A percentile compares a stretch with the other conserved stretches of the same genome.
These are phyloP conservation scores for Corythornis madagascariensis DNA, from an alignment of 2,113 vertebrate species.

Conservation along the genomic window DNA sequence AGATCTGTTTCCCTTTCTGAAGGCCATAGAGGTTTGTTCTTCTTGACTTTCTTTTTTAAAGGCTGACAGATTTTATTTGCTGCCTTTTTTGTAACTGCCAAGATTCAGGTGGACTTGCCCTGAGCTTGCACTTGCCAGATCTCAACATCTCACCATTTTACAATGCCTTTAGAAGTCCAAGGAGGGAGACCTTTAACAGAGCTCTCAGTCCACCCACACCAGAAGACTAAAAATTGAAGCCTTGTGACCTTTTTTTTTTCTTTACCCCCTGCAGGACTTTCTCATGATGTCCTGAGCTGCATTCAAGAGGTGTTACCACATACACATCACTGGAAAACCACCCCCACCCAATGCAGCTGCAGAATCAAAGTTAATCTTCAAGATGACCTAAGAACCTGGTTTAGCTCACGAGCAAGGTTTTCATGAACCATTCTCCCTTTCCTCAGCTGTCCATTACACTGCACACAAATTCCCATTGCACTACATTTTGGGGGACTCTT, in stretches of 20 bases:
- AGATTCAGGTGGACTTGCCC: neutral
- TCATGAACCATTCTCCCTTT: neutral
- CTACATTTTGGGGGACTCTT: neutral
- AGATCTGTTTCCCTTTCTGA: neutral
- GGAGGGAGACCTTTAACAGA: neutral
- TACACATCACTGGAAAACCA: neutral
- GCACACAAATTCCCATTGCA: neutral
- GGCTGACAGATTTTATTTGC: neutral
- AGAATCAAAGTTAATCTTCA: neutral
- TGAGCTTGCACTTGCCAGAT: neutral
- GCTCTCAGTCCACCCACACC: neutral
- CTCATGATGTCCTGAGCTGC: neutral
- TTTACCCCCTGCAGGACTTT: neutral
- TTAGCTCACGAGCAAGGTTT: neutral
- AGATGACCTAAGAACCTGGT: neutral
- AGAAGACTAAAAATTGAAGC: neutral
- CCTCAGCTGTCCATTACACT: accelerated
- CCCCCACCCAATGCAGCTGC: neutral
- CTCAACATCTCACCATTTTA: accelerated
- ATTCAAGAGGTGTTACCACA: neutral
- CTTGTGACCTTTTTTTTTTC: neutral
- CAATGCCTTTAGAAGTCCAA: neutral
- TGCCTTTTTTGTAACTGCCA: neutral
- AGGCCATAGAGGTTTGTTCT: neutral
- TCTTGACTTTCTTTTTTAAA: neutral